Evolutionary conservation across 1,140 invertebrate species (phyloP), one percentile per base, ranked within the genome.

Genomic region (Lepidurus arcticus): DNA sequence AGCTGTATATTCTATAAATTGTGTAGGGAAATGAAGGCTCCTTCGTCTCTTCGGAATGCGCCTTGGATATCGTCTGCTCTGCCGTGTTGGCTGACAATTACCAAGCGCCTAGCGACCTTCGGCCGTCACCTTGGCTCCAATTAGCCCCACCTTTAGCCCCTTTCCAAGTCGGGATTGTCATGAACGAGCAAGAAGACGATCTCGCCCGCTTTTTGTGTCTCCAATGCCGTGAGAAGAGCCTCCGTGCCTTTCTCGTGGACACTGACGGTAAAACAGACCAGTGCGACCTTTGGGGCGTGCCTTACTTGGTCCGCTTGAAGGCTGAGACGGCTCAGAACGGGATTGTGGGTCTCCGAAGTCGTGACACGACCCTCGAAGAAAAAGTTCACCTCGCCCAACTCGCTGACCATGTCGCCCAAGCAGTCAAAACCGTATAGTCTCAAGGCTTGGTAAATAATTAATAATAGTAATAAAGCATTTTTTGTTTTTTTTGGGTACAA

Each of bases 291-390:
- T 84, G 88, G 81, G 85, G 87, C n/a, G 84, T 93, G 9, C 90
- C 91, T n/a, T 93, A 91, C 81, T 88, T 89, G 78, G 84, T 92
- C 53, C 85, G 90, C 6, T 83, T 93, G 13, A 87, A 89, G 83
- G 87, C 89, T 76, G 86, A 85, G 47, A 91, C 91, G 77, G 85
- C 94, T 4, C 87, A 88, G 81, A 90, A 88, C 85, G 93, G 93
- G n/a, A 88, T 94, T 79, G 84, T 91, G 78, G 85, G 88, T 80
- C 84, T 95, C 79, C 86, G 90, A 45, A 92, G 88, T 82, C 88
- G 92, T 80, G 91, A 91, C 81, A 94, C 93, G 6, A 92, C 90
- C 78, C 84, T 93, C 44, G 86, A 88, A 83, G 88, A 65, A 65
- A 65, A 65, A 65, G 53, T 65, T 21, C 53, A 65, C 21, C 8